Evolutionary conservation across 2,888 invertebrate species (phyloP).

Genomic region (Ophioninae sp.): DNA sequence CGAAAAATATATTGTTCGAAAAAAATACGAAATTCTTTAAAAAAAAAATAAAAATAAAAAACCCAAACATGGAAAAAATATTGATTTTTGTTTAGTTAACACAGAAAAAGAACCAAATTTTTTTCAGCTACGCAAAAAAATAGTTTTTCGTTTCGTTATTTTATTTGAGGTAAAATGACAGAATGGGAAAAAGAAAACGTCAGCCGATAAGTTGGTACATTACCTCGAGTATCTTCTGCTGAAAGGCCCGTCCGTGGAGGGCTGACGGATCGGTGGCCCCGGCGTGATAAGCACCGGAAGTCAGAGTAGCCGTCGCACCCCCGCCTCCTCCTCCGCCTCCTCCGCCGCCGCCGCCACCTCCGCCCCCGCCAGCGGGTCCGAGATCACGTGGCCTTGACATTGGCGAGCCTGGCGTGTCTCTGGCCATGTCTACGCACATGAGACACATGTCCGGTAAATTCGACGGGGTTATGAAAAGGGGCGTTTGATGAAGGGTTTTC

Average conservation of each 20-base stretch:
- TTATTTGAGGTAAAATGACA: too few species aligned
- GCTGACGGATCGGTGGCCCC: slow-evolving; percentile 82
- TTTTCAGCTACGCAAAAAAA: neutral
- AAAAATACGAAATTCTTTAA: too few species aligned
- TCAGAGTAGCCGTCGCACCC: slow-evolving; percentile 81
- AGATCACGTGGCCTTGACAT: slow-evolving; percentile 80
- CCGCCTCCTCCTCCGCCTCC: slow-evolving; percentile 74
- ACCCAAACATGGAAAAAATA: too few species aligned
- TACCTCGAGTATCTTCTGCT: slow-evolving; percentile 88
- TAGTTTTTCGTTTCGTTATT: neutral
- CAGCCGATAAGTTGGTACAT: slow-evolving; percentile 68
- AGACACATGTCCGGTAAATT: slow-evolving; percentile 69
- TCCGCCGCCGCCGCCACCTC: slow-evolving; percentile 79
- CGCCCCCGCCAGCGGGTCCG: slow-evolving; percentile 77
- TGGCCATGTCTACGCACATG: slow-evolving; percentile 81
- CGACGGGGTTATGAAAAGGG: slow-evolving; percentile 53
- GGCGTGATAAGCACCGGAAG: slow-evolving; percentile 80
- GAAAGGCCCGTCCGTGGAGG: slow-evolving; percentile 85
- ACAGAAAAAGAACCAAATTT: too few species aligned
- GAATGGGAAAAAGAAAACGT: neutral
- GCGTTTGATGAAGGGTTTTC: slow-evolving; percentile 23
- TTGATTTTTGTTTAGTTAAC: too few species aligned
- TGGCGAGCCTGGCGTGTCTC: slow-evolving; percentile 81
- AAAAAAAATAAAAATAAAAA: too few species aligned
- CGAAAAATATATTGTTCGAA: too few species aligned